Percentiles rank a stretch among this genome's conserved stretches.
These are phyloP conservation scores for Stichodactyla mertensii DNA, from an alignment of 64 coral and sea anemone genomes.

Conservation along the genomic window DNA sequence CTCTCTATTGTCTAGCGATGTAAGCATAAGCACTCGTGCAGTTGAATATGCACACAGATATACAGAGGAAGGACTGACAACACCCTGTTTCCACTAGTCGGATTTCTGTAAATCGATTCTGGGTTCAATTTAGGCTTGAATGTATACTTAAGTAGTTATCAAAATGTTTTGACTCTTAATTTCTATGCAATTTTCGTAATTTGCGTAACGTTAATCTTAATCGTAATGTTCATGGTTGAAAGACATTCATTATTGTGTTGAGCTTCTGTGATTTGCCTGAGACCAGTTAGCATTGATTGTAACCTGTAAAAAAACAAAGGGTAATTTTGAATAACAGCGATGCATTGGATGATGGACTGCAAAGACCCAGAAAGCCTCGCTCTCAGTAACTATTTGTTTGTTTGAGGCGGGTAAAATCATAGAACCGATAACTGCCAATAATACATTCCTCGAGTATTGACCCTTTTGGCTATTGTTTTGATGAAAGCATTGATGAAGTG, in stretches of 20 bases:
- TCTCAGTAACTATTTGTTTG: neutral
- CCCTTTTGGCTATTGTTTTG: neutral
- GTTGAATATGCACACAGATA: neutral
- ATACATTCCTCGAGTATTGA: neutral
- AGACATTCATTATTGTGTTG: neutral
- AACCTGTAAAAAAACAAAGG: neutral
- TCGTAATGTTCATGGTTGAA: neutral
- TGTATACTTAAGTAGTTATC: neutral
- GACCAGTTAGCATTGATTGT: neutral
- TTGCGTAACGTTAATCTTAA: neutral
- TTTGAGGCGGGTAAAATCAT: neutral
- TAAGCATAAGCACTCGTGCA: neutral
- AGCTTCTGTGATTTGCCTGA: neutral
- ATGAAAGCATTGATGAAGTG: neutral
- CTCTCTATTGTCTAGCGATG: neutral
- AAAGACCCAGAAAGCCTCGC: neutral
- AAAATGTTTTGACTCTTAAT: neutral
- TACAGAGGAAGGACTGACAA: neutral
- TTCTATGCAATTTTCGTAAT: neutral
- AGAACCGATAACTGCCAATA: neutral
- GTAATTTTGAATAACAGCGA: neutral
- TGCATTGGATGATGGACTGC: neutral
- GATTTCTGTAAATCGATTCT: neutral
- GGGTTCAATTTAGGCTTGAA: neutral
- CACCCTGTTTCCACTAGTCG: neutral